phyloP scores from a whole-genome alignment of 2,797 vertebrate genomes.

The Sebastes oblongus region DNA sequence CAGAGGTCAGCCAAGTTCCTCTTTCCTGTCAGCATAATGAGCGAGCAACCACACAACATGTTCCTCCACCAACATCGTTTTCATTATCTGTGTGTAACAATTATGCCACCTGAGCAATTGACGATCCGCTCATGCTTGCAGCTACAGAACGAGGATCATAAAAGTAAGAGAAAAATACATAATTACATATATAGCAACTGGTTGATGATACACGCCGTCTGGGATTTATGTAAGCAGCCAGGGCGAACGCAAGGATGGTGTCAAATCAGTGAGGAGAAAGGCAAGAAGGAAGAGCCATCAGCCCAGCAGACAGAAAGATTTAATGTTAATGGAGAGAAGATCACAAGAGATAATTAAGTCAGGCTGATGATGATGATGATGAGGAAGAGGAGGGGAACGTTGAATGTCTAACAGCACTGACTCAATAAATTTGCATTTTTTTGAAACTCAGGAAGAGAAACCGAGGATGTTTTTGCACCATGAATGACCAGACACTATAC shows the following conservation, averaged over 20 bases:
- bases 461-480: background rate
- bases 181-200: slow-evolving; percentile 10
- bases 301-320: background rate
- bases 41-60: slow-evolving; percentile 24
- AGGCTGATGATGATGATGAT: background rate
- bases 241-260: background rate
- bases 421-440: too few relatives aligned
- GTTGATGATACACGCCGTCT: background rate
- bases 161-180: slow-evolving; percentile 12
- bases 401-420: background rate
- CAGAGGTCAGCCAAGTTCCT: slow-evolving; percentile 79
- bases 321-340: background rate
- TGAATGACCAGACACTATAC: background rate
- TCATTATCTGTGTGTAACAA: slow-evolving; percentile 33
- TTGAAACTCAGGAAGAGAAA: background rate
- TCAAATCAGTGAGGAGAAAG: background rate
- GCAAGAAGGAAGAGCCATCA: background rate
- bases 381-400: background rate
- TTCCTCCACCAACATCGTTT: slow-evolving; percentile 27
- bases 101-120: slow-evolving; percentile 20
- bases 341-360: background rate
- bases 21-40: slow-evolving; percentile 47
- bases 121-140: background rate
- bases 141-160: background rate
- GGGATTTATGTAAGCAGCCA: slow-evolving; percentile 9